phyloP scores from a whole-genome alignment of 2,113 vertebrate species.

The Empidonax alnorum region DNA sequence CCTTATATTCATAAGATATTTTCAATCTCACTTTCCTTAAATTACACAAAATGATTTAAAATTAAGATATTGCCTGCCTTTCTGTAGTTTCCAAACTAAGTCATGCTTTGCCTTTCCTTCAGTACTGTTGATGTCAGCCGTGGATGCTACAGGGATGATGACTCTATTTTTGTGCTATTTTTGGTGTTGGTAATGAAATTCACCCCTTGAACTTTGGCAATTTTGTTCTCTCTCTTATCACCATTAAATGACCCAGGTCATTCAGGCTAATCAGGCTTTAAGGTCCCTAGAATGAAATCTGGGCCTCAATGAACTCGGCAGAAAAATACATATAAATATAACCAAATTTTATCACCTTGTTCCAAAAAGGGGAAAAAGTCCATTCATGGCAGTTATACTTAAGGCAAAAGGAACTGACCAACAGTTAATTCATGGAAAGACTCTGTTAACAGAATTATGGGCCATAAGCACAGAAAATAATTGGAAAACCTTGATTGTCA shows the following conservation, averaged over 20 bases:
- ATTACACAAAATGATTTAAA: background rate
- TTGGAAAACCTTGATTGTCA: background rate
- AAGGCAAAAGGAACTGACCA: background rate
- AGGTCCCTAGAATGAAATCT: background rate
- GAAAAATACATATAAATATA: background rate
- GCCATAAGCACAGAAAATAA: background rate
- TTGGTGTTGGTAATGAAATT: background rate
- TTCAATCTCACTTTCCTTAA: background rate
- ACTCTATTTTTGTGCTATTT: background rate
- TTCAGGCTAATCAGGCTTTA: background rate
- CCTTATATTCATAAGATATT: background rate
- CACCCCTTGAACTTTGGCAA: background rate
- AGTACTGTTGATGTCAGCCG: background rate
- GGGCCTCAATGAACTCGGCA: background rate
- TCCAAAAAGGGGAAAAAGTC: background rate
- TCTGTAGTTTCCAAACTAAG: background rate
- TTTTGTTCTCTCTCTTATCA: background rate
- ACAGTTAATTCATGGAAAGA: background rate
- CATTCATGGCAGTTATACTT: background rate
- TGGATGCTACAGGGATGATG: background rate
- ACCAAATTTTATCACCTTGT: background rate
- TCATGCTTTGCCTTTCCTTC: background rate
- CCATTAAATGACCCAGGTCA: background rate
- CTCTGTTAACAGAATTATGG: background rate
- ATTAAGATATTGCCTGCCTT: background rate